phyloP scores from a whole-genome alignment of 2,888 invertebrate genomes.

The Amiota mariae region DNA sequence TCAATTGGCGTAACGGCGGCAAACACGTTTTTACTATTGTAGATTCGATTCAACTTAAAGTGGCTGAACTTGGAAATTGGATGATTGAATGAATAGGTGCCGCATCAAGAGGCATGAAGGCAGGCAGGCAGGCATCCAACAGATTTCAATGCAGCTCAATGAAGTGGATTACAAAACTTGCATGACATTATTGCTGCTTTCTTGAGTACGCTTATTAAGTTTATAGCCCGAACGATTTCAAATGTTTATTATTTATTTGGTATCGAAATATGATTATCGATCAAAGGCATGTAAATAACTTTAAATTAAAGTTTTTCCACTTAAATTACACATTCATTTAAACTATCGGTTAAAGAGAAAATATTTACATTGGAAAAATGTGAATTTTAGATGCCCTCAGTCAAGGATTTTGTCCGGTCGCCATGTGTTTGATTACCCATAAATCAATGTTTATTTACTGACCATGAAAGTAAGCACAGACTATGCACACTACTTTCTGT shows the following conservation, averaged over 20 bases:
- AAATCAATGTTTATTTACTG: constrained; percentile 7
- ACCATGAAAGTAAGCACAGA: constrained; percentile 13
- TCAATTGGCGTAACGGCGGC: constrained; percentile 28
- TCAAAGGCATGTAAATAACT: constrained; percentile 30
- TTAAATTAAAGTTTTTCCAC: background rate
- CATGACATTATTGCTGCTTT: background rate
- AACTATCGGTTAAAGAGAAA: background rate
- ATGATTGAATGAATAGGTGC: no score
- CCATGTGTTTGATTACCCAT: background rate
- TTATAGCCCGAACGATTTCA: constrained; percentile 42
- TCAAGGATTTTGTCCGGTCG: no score
- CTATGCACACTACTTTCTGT: no score
- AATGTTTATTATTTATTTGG: constrained; percentile 19
- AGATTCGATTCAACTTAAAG: no score
- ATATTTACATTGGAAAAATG: no score
- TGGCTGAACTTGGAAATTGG: no score
- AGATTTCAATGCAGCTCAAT: no score
- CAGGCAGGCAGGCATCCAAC: no score
- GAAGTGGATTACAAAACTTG: no score
- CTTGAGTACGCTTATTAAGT: constrained; percentile 34
- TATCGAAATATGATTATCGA: constrained; percentile 51
- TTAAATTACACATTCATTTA: background rate
- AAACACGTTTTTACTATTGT: constrained; percentile 44
- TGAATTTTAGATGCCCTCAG: no score
- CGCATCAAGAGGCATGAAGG: no score